Percentiles rank a stretch among this genome's conserved stretches.
phyloP scores from a whole-genome alignment of 2,113 vertebrate genomes.

The Ceyx cyanopectus region DNA sequence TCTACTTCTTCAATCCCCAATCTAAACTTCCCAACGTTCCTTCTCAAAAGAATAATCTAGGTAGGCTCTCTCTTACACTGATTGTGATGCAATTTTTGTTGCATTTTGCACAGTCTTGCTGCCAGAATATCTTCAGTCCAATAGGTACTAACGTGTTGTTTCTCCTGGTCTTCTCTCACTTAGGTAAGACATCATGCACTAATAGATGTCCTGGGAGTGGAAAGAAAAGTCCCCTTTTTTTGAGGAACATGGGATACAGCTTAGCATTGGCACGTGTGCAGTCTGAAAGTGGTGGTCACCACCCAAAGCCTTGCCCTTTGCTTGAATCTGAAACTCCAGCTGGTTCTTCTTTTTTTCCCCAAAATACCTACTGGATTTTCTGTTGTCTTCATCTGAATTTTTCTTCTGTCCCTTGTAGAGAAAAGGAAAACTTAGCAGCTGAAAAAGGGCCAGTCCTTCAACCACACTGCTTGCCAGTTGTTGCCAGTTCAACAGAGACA shows the following conservation, averaged over 20 bases:
- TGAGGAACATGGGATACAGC: neutral
- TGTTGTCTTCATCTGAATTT: neutral
- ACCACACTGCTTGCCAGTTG: neutral
- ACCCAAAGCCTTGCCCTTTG: neutral
- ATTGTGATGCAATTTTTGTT: neutral
- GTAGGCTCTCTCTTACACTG: neutral
- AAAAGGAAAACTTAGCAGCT: neutral
- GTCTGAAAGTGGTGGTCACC: neutral
- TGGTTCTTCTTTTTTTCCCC: neutral
- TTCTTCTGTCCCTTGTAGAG: neutral
- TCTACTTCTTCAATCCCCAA: neutral
- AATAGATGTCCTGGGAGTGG: neutral
- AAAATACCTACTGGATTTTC: neutral
- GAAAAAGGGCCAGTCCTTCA: neutral
- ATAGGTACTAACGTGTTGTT: neutral
- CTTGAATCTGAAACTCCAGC: neutral
- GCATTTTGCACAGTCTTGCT: neutral
- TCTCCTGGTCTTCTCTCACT: neutral
- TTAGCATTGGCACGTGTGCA: fast-evolving
- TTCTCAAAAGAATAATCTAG: neutral
- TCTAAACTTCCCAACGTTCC: neutral
- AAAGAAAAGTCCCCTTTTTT: neutral
- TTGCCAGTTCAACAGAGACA: neutral
- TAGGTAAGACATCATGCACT: neutral
- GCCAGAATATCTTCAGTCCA: neutral